Evolutionary conservation across 2,113 vertebrate species (phyloP), one percentile per base, ranked within the genome.

Genomic region (Rhinolophus ferrumequinum): DNA sequence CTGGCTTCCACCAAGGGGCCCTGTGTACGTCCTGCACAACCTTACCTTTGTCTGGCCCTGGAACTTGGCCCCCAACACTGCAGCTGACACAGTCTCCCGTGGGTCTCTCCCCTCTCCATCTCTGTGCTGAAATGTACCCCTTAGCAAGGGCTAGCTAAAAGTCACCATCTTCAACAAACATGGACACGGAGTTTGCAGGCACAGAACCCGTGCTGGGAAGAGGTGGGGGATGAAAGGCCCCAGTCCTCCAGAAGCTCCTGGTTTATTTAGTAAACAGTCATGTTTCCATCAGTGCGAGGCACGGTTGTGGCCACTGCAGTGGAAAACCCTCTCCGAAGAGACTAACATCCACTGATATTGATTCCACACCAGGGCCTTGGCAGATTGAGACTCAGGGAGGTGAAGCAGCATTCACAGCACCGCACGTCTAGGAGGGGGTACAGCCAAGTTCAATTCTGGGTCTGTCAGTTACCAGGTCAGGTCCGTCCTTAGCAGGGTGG

Each of bases 181-280:
- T 5, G 33, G 19, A 52, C 24, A 33, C 35, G 22, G 26, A 58
- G 35, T 35, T 24, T 0, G 19, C 0, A 0, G 52, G 47, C n/a
- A 5, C 2, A 2, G 38, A 30, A 35, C 2, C 2, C 0, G 13
- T 3, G n/a, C 73, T n/a, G 8, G 52, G 54, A 72, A 66, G 28
- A 28, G 35, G 52, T 38, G 70, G 38, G 22, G 54, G 41, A 6
- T 28, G 3, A 15, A 62, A 75, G 19, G 9, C 0, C 66, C 38
- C 60, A 1, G 3, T 16, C 50, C 58, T 67, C n/a, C 58, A 30
- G 66, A 26, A 10, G 22, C 16, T 47, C 28, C 19, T 33, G 28
- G 28, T n/a, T 35, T 21, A 10, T n/a, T 35, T 16, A 18, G 19
- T 6, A 22, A 44, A 6, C 26, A n/a, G 64, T 16, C 2, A 3